Evolutionary conservation across 2,113 vertebrate genomes (phyloP), one percentile per base, ranked within the genome.

Genomic region (Pelusios castaneus): DNA sequence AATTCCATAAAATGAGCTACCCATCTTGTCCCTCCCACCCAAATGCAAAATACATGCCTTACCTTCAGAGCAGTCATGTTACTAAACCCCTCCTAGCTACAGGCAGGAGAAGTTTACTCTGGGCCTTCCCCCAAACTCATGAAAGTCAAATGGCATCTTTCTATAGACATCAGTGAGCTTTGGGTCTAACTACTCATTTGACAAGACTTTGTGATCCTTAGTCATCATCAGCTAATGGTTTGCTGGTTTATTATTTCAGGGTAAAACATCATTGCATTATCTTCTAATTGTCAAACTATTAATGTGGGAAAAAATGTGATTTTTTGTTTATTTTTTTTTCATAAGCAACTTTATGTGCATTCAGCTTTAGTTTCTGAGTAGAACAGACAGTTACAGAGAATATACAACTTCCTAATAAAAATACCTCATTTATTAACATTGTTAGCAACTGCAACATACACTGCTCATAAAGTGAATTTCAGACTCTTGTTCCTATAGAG

Each of bases 11-110:
- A 49, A 80, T 22, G n/a, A 17, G 9, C 31, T 21, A 8, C 56
- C 38, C 47, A 22, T 31, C 13, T 19, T 51, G 6, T 1, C 2
- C 12, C 3, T 2, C 1, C n/a, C n/a, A n/a, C n/a, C n/a, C n/a
- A n/a, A n/a, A 90, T 41, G 22, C 1, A 3, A 38, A 21, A 70
- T 38, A 38, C n/a, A 8, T 1, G 0, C 17, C 38, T 6, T n/a
- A 38, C 51, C 19, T 6, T 31, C 38, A 8, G 0, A 0, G 14
- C 89, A 51, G 47, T 92, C 4, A 49, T 77, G 29, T 78, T 52
- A 41, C 49, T 31, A 34, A 79, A 25, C 0, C 55, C 38, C 47
- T 78, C 31, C 52, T 24, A 75, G 8, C 27, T 22, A 3, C 2
- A 1, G 17, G 34, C 54, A 81, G 8, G n/a, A 95, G 9, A 54